A percentile compares a stretch with the other conserved stretches of the same genome.
Evolutionary conservation across 2,797 vertebrate species (phyloP).

Genomic region (Protonibea diacanthus): DNA sequence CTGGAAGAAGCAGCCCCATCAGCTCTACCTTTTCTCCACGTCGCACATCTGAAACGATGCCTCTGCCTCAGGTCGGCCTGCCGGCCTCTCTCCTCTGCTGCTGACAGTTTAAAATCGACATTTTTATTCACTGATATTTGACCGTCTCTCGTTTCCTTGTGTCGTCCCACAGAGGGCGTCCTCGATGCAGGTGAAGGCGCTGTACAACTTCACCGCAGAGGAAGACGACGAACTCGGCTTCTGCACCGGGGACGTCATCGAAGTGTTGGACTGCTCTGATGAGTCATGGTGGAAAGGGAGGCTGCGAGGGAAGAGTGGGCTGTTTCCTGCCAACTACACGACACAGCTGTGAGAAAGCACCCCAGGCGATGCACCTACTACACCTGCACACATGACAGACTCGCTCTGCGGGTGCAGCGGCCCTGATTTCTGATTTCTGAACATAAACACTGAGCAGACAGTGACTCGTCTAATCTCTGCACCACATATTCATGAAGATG

Average conservation of each 20-base stretch:
- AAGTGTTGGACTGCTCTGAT: constrained; percentile 92
- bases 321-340: constrained; percentile 96
- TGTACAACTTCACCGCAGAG: constrained; percentile 91
- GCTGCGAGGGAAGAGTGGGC: constrained; percentile 87
- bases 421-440: not conserved
- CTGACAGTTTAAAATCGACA: not conserved
- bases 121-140: not conserved
- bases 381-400: not conserved
- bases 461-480: constrained; percentile 21
- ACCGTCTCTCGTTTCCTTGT: not conserved
- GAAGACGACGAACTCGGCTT: constrained; percentile 94
- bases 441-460: constrained; percentile 10
- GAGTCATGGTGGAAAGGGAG: constrained; percentile 92
- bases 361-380: not conserved
- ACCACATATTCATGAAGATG: not conserved
- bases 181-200: constrained; percentile 87
- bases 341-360: constrained; percentile 72
- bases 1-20: constrained; percentile 72
- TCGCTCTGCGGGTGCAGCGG: constrained; percentile 1
- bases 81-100: not conserved
- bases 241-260: constrained; percentile 88
- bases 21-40: constrained; percentile 31
- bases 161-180: constrained; percentile 56
- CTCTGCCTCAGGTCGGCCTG: constrained; percentile 68
- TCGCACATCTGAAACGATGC: constrained; percentile 69